These are phyloP conservation scores for Gymnoscopelus microlampas DNA, from an alignment of 2,797 vertebrate genomes.

Conservation along the genomic window DNA sequence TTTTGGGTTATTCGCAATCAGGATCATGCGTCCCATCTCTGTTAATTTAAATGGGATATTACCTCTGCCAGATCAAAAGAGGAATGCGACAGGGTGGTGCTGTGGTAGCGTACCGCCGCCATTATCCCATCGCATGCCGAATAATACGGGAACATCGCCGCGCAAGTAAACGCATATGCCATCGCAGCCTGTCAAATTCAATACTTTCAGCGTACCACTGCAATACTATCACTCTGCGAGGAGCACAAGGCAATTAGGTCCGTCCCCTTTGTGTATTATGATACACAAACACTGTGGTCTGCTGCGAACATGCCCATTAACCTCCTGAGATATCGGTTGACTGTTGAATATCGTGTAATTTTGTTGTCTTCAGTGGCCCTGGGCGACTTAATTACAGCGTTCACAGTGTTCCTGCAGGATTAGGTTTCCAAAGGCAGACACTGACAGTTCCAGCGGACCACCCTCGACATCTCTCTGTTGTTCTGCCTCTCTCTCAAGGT, in stretches of 20 bases:
- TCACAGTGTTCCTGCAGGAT: conserved; percentile 63
- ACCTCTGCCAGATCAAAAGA: too few relatives aligned
- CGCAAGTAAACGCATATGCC: neutral
- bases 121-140: too few relatives aligned
- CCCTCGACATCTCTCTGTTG: conserved; percentile 55
- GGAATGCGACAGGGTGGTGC: too few relatives aligned
- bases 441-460: conserved; percentile 70
- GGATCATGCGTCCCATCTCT: too few relatives aligned
- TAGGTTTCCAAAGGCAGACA: conserved; percentile 72
- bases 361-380: conserved; percentile 71
- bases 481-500: conserved; percentile 45
- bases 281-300: conserved; percentile 55
- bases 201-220: neutral
- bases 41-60: too few relatives aligned
- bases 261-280: conserved; percentile 41
- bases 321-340: conserved; percentile 55
- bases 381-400: conserved; percentile 70
- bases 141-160: too few relatives aligned
- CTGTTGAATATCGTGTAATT: conserved; percentile 64
- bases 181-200: neutral
- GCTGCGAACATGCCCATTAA: conserved; percentile 42
- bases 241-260: conserved; percentile 60
- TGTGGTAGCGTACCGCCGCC: too few relatives aligned
- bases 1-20: too few relatives aligned
- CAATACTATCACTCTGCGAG: conserved; percentile 25